Percentiles rank a stretch among this genome's conserved stretches.
Evolutionary conservation across 2,113 vertebrate genomes (phyloP).

Genomic region (Prionailurus viverrinus): DNA sequence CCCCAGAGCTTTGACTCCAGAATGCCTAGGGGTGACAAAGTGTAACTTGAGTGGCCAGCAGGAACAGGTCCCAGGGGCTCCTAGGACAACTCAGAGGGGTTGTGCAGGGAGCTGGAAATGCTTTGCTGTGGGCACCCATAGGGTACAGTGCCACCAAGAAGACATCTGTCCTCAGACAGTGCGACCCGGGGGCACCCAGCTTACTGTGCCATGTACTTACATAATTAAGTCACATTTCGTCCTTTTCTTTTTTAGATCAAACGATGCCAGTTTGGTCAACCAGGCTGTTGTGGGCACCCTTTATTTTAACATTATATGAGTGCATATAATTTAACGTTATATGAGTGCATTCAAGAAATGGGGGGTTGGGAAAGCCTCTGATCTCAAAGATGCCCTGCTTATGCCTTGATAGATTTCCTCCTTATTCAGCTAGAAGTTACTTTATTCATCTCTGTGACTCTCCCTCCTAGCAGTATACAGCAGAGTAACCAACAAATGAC

Average conservation of each 20-base stretch:
- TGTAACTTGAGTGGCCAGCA: not conserved
- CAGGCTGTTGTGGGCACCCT: not conserved
- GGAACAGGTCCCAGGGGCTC: fast-evolving
- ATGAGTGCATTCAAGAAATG: too few relatives aligned
- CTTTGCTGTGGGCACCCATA: not conserved
- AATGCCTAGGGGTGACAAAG: not conserved
- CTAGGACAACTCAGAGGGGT: not conserved
- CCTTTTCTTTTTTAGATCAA: not conserved
- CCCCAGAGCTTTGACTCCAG: not conserved
- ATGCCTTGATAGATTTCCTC: not conserved
- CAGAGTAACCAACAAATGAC: not conserved
- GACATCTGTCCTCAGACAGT: not conserved
- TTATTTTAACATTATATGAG: not conserved
- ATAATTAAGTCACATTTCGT: not conserved
- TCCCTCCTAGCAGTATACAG: not conserved
- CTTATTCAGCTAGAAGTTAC: not conserved
- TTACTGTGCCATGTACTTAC: not conserved
- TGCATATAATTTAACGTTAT: too few relatives aligned
- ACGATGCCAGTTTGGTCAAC: not conserved
- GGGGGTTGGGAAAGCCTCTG: too few relatives aligned
- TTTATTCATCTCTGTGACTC: not conserved
- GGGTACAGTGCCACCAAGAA: not conserved
- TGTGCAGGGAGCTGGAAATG: not conserved
- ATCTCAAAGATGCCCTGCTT: too few relatives aligned
- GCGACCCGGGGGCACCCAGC: not conserved